Evolutionary conservation across 2,888 invertebrate species (phyloP), one percentile per base, ranked within the genome.

Genomic region (Phyllotreta striolata): DNA sequence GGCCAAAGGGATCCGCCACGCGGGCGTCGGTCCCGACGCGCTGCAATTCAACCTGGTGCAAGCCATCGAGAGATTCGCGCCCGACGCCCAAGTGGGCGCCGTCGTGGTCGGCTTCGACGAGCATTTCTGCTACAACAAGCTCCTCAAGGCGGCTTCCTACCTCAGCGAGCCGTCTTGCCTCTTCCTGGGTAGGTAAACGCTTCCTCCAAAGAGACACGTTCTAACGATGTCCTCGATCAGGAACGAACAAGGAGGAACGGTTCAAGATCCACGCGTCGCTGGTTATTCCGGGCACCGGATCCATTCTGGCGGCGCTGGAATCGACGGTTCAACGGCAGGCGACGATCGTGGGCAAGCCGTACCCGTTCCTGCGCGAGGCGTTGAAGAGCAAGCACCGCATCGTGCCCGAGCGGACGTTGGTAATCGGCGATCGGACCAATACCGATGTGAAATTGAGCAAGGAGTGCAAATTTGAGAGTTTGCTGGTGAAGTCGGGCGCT

Each of bases 81-180:
- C 89, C 43, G 93, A 95, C 71, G 85, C 88, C 0, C 91, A 93
- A 72, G 90, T 98, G 14, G 94, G 93, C 0, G 98, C 97, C 41
- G 98, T 99, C 0, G 85, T 98, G 14, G 94, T 98, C 40, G 98
- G 97, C 1, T 97, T 96, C 79, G 98, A 99, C 82, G 90, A 91
- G 67, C 90, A 96, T 80, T 89, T 98, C 75, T 95, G 92, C 78
- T 96, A 93, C 79, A 88, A 91, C 0, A 98, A 98, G 83, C 87
- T 98, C 77, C 85, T 93, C 78, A 95, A 94, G 81, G 98, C 98
- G 0, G 91, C 93, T 1, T 91, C 91, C 34, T 98, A 98, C 80
- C 85, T 97, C 0, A 86, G 87, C 14, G 85, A 92, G 72, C 89
- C 90, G 0, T 85, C 90, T 13, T 91, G 92, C 73, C 78, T 92